Evolutionary conservation across 2,797 vertebrate genomes (phyloP).

Genomic region (Anguilla anguilla): DNA sequence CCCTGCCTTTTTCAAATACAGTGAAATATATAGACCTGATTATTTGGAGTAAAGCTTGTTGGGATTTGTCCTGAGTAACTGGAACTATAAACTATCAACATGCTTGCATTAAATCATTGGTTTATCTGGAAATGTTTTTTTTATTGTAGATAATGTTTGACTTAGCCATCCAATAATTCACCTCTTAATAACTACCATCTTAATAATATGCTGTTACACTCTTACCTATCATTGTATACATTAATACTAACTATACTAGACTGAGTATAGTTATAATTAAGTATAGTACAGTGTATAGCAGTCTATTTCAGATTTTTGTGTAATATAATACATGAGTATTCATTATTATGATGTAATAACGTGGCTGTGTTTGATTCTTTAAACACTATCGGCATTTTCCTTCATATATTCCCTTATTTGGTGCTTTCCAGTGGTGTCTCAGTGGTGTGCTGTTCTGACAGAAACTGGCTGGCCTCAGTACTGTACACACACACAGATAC

Average conservation of each 20-base stretch:
- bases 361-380: not conserved
- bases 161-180: not conserved
- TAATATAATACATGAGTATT: not conserved
- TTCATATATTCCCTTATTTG: conserved; percentile 31
- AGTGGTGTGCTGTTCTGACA: conserved; percentile 10
- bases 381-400: not conserved
- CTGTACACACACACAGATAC: not conserved
- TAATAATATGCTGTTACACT: not conserved
- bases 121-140: not conserved
- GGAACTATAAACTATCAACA: not conserved
- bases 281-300: not conserved
- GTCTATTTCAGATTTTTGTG: not conserved
- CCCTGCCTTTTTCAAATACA: not conserved
- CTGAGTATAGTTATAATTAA: not conserved
- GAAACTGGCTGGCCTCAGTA: conserved; percentile 5
- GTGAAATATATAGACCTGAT: not conserved
- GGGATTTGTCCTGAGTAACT: not conserved
- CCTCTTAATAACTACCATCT: not conserved
- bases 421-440: conserved; percentile 16
- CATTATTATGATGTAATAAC: conserved; percentile 5
- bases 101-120: not conserved
- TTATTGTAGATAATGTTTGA: not conserved
- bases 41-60: not conserved
- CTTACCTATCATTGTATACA: not conserved
- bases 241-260: not conserved